These are phyloP conservation scores for Phacellophora camtschatica DNA, from an alignment of 30 jellyfish, hydroid and myxozoan genomes.

Conservation along the genomic window DNA sequence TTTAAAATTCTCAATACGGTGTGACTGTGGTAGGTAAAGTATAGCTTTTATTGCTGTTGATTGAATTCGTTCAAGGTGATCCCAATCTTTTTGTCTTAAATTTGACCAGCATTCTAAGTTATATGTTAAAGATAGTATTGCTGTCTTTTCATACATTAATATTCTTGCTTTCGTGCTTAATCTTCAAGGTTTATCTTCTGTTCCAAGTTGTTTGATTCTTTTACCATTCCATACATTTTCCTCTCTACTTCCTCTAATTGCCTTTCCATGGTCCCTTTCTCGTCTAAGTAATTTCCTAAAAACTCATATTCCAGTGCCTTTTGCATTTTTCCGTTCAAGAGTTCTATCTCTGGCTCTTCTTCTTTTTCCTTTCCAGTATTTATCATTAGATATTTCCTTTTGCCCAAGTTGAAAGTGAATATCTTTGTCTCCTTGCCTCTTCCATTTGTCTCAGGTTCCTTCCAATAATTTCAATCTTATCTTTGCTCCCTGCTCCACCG, in stretches of 20 bases:
- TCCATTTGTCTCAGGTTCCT: no score
- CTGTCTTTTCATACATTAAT: not conserved
- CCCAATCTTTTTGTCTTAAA: no score
- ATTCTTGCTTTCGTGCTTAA: not conserved
- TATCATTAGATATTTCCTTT: not conserved
- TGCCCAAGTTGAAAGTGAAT: not conserved
- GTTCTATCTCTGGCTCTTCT: not conserved
- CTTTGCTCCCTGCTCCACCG: not conserved
- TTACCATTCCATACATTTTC: no score
- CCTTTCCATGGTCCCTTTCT: not conserved
- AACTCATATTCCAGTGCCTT: not conserved
- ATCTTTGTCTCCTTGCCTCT: not conserved
- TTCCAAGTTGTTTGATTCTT: not conserved
- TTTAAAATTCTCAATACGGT: no score
- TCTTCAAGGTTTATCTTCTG: not conserved
- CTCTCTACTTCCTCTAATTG: not conserved
- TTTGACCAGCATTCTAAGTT: no score
- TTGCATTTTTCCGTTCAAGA: not conserved
- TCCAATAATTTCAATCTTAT: not conserved
- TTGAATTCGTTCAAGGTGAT: no score
- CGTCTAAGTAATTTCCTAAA: not conserved
- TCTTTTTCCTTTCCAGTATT: not conserved
- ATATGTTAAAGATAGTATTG: no score
- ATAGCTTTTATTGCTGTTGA: no score
- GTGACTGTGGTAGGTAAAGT: no score